These are phyloP conservation scores for Notothenia rossii DNA, from an alignment of 2,113 vertebrate genomes.

Conservation along the genomic window DNA sequence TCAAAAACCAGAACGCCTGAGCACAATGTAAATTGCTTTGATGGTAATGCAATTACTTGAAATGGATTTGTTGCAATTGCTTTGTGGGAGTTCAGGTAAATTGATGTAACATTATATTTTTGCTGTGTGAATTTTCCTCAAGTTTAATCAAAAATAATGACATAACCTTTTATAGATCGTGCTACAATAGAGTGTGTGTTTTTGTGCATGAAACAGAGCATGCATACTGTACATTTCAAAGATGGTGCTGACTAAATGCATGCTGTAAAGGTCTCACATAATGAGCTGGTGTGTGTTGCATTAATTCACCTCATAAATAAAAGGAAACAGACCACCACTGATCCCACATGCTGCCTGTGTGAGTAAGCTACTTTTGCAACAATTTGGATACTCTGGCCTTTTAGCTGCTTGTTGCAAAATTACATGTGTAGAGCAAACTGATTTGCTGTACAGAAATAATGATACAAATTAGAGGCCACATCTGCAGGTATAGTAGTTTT, in stretches of 20 bases:
- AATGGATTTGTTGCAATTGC: conserved; percentile 47
- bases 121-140: conserved; percentile 38
- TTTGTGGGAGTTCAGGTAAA: conserved; percentile 46
- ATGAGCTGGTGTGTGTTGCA: conserved; percentile 48
- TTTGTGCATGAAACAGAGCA: neutral
- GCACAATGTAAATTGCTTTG: conserved; percentile 1
- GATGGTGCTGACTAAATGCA: conserved; percentile 20
- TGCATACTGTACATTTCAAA: conserved; percentile 27
- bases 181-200: neutral
- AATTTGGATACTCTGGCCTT: conserved; percentile 9
- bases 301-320: conserved; percentile 65
- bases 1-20: conserved; percentile 14
- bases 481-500: neutral
- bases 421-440: neutral
- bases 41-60: conserved; percentile 29
- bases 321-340: conserved; percentile 34
- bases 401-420: conserved; percentile 19
- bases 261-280: conserved; percentile 35
- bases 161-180: conserved; percentile 25
- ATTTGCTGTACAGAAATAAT: neutral
- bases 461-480: neutral
- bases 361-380: conserved; percentile 11
- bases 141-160: conserved; percentile 43
- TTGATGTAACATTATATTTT: conserved; percentile 37
- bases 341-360: conserved; percentile 8